These are phyloP conservation scores for Escarpia spicata DNA, from an alignment of 2,888 invertebrate species.

Conservation along the genomic window DNA sequence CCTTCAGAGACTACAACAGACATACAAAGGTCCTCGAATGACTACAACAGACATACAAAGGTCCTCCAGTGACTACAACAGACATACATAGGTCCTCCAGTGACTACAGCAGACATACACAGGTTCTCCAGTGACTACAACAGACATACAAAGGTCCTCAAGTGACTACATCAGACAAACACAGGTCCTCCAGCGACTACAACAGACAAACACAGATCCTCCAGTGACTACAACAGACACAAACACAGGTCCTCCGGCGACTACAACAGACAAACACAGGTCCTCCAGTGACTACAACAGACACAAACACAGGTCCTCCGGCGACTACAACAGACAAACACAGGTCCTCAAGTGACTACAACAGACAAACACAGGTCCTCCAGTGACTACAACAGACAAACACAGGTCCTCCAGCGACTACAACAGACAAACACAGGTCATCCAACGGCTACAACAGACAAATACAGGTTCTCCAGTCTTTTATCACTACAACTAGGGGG, in stretches of 20 bases:
- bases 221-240: background rate
- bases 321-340: too few relatives aligned
- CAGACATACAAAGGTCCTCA: background rate
- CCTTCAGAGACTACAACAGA: background rate
- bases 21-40: background rate
- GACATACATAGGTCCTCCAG: background rate
- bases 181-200: slow-evolving; percentile 92
- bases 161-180: slow-evolving; percentile 58
- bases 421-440: too few relatives aligned
- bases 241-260: background rate
- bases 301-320: too few relatives aligned
- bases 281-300: too few relatives aligned
- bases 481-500: too few relatives aligned
- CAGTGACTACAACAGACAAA: too few relatives aligned
- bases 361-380: too few relatives aligned
- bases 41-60: background rate
- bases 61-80: background rate
- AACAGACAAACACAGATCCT: background rate
- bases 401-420: too few relatives aligned
- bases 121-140: background rate
- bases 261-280: too few relatives aligned
- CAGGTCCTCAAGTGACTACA: too few relatives aligned
- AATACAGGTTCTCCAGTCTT: too few relatives aligned
- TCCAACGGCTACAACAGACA: too few relatives aligned
- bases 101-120: background rate